Conservation (phyloP, 2,113 vertebrate species). For the Oplegnathus fasciatus region DNA sequence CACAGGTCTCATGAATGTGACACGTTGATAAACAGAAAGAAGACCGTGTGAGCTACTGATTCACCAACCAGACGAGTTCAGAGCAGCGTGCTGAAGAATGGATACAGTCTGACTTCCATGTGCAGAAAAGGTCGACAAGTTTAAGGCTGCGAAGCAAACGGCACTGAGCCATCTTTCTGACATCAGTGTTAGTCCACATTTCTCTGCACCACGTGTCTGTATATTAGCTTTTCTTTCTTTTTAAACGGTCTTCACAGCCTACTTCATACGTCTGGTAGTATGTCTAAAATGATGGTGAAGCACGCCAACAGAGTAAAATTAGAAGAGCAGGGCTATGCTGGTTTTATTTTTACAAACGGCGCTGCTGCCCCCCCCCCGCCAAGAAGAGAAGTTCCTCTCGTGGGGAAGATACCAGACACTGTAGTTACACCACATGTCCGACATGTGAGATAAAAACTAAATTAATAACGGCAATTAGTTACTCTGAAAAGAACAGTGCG, state of each 20-base stretch:
- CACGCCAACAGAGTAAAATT: too few species aligned
- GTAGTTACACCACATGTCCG: not conserved
- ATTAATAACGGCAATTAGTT: too few species aligned
- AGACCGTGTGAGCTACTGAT: not conserved
- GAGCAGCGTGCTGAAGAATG: not conserved
- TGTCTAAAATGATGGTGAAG: not conserved
- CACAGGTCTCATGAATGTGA: slow-evolving; percentile 8
- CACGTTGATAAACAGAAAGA: not conserved
- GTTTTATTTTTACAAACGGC: not conserved
- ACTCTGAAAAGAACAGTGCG: too few species aligned
- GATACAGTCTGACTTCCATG: not conserved
- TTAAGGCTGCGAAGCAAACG: accelerated
- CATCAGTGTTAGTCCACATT: not conserved
- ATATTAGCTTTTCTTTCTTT: too few species aligned
- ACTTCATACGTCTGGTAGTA: too few species aligned
- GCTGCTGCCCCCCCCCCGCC: too few species aligned
- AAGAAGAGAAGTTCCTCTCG: too few species aligned
- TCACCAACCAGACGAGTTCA: not conserved
- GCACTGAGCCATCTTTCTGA: not conserved
- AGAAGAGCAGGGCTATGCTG: not conserved
- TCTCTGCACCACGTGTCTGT: not conserved
- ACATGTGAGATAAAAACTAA: not conserved
- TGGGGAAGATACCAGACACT: not conserved
- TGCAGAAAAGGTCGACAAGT: not conserved
- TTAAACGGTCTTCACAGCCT: too few species aligned